Base-by-base conservation (phyloP, 2,888 invertebrate genomes). In the Carcina quercana region DNA sequence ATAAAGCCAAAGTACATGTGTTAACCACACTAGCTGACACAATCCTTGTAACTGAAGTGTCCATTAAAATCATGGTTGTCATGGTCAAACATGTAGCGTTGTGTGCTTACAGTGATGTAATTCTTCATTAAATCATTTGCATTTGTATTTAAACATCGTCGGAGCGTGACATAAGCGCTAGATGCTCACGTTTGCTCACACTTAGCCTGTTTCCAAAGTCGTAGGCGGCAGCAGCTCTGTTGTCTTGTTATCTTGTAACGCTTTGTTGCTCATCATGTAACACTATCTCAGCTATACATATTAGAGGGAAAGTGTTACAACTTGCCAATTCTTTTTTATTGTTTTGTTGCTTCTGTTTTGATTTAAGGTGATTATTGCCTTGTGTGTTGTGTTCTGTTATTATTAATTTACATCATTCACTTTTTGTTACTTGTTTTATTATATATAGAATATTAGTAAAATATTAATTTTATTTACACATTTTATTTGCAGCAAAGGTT, bases 201-300 rank as follows among this genome's bases (percentile, higher is more conserved):
- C 11, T 10, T 28, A 7, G 13, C 20, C 14, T n/a, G 22, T 32
- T 35, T 30, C 30, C 34, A 30, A 32, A 40, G 38, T 36, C 41
- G 43, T 37, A 42, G 32, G 41, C 40, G 40, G 43, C 45, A 47
- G 43, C 24, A 24, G 42, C 35, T 25, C 20, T 34, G 22, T 22
- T 30, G 34, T 57, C 53, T 55, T 61, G n/a, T n/a, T n/a, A n/a
- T 53, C 59, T 52, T 56, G 63, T 55, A 54, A 65, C 57, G 72
- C 58, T 67, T 64, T 54, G 73, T 48, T 69, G 64, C 45, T 41
- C 50, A 53, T 72, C 64, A 73, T 68, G 69, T 72, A 73, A 74
- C 56, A 48, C 49, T 56, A 57, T 64, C 56, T 57, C 42, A 40
- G 41, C 53, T 49, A 53, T n/a, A n/a, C n/a, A n/a, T 47, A 50